Percentiles rank a stretch among this genome's conserved stretches.
phyloP scores from a whole-genome alignment of 2,797 vertebrate genomes.

The Furcifer pardalis region DNA sequence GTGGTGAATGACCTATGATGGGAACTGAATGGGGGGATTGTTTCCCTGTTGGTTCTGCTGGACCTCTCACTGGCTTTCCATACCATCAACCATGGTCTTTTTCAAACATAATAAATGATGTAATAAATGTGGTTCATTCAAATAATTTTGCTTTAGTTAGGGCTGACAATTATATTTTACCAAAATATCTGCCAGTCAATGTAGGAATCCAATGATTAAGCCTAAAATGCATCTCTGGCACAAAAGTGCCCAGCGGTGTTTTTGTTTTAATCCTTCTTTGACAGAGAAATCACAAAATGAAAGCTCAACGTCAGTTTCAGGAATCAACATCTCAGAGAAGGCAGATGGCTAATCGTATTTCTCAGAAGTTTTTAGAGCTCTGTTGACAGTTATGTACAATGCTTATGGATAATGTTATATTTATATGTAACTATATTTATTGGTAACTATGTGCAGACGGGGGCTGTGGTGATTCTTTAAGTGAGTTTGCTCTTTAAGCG shows the following conservation, averaged over 20 bases:
- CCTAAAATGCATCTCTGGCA: constrained; percentile 29
- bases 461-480: too few species aligned
- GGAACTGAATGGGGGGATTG: too few species aligned
- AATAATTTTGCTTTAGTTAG: too few species aligned
- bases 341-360: constrained; percentile 45
- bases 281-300: constrained; percentile 50
- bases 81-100: too few species aligned
- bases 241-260: constrained; percentile 28
- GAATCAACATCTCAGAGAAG: constrained; percentile 8
- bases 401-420: constrained; percentile 27
- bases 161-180: not conserved
- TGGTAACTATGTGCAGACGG: constrained; percentile 43
- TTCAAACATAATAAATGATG: too few species aligned
- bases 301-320: constrained; percentile 40
- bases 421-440: too few species aligned
- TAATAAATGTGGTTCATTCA: too few species aligned
- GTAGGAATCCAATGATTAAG: constrained; percentile 30
- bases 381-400: constrained; percentile 24
- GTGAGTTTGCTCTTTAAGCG: too few species aligned
- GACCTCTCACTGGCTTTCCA: too few species aligned
- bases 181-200: constrained; percentile 45
- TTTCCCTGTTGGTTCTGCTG: too few species aligned
- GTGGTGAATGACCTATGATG: too few species aligned
- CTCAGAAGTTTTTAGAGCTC: constrained; percentile 44
- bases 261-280: constrained; percentile 27